Evolutionary conservation across 2,797 vertebrate species (phyloP).

Genomic region (Enteromius radiatus): DNA sequence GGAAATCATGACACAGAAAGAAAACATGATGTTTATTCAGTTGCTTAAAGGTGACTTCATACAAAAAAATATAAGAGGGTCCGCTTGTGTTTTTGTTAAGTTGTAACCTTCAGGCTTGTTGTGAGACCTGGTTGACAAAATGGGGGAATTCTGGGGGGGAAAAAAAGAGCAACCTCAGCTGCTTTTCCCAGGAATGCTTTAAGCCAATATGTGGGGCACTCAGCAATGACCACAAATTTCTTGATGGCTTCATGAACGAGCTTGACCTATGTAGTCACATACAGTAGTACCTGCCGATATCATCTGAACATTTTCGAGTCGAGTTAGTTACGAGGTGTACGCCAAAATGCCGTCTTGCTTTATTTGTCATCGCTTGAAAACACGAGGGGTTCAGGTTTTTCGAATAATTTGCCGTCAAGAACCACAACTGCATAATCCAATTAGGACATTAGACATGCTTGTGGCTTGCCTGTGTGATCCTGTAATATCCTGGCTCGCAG

Average conservation of each 20-base stretch:
- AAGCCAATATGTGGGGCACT: slow-evolving; percentile 7
- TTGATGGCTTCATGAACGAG: not conserved
- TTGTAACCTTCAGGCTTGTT: slow-evolving; percentile 6
- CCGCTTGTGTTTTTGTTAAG: slow-evolving; percentile 32
- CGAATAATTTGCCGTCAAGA: slow-evolving; percentile 38
- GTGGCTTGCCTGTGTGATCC: slow-evolving; percentile 38
- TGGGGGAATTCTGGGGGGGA: slow-evolving; percentile 18
- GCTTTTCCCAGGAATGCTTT: slow-evolving; percentile 27
- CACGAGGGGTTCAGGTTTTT: slow-evolving; percentile 16
- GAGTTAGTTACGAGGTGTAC: not conserved
- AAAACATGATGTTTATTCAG: slow-evolving; percentile 52
- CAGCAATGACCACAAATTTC: slow-evolving; percentile 20
- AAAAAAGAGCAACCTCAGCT: not conserved
- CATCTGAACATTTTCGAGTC: not conserved
- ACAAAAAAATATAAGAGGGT: slow-evolving; percentile 31
- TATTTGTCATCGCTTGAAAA: slow-evolving; percentile 26
- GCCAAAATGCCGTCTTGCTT: not conserved
- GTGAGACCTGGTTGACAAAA: slow-evolving; percentile 37
- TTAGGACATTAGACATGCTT: slow-evolving; percentile 47
- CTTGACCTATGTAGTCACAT: not conserved
- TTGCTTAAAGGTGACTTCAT: slow-evolving; percentile 50
- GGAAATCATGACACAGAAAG: slow-evolving; percentile 52
- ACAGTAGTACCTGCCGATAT: not conserved
- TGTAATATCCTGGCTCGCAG: slow-evolving; percentile 16
- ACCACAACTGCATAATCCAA: slow-evolving; percentile 44